Percentiles rank a stretch among this genome's conserved stretches.
These are phyloP conservation scores for Rhamnusium bicolor DNA, from an alignment of 2,888 invertebrate species.

Conservation along the genomic window DNA sequence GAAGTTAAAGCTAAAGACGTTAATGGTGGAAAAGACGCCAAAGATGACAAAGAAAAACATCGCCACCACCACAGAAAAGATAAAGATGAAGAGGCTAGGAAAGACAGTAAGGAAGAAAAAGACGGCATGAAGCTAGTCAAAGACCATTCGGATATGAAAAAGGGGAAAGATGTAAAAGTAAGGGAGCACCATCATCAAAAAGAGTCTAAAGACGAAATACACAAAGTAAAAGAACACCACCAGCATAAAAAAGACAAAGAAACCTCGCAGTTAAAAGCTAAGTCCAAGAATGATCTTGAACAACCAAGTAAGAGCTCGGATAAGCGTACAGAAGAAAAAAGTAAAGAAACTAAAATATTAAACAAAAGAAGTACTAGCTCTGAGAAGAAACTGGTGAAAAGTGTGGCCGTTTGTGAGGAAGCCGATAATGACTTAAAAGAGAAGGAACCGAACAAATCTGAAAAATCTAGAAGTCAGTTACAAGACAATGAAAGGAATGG, in stretches of 20 bases:
- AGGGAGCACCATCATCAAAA: conserved; percentile 44
- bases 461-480: neutral
- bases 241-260: conserved; percentile 40
- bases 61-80: conserved; percentile 32
- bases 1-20: too few relatives aligned
- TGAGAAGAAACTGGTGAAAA: conserved; percentile 57
- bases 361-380: conserved; percentile 50
- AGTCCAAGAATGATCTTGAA: conserved; percentile 27
- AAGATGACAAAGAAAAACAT: conserved; percentile 35
- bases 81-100: conserved; percentile 36
- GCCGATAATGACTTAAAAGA: conserved; percentile 39
- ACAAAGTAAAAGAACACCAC: conserved; percentile 41
- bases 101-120: neutral
- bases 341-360: conserved; percentile 29
- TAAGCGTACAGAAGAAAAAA: conserved; percentile 34
- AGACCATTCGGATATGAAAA: neutral
- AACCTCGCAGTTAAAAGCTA: conserved; percentile 11
- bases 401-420: conserved; percentile 52
- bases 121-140: neutral
- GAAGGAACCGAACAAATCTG: neutral
- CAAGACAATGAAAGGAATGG: neutral
- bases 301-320: conserved; percentile 18
- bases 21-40: too few relatives aligned
- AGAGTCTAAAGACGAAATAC: conserved; percentile 41
- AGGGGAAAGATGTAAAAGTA: conserved; percentile 6